Evolutionary conservation across 2,113 vertebrate species (phyloP).

Genomic region (Phylloscopus trochiloides): DNA sequence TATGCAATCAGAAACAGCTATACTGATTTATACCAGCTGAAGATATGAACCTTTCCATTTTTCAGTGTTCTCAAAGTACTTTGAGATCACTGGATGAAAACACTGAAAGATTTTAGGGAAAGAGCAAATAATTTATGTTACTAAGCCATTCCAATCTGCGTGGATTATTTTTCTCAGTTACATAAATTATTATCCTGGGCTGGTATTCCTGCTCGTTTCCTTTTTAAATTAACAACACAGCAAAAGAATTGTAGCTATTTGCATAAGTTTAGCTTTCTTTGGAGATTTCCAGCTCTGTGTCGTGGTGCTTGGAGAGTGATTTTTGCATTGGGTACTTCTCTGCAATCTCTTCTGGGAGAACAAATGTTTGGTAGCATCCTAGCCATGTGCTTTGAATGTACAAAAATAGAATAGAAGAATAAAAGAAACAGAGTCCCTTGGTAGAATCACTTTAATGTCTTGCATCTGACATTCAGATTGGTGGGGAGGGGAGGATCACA

Average conservation of each 20-base stretch:
- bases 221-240: slow-evolving; percentile 6
- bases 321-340: not conserved
- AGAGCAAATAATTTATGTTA: not conserved
- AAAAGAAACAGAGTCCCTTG: slow-evolving; percentile 45
- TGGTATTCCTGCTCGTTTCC: not conserved
- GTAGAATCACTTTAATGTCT: slow-evolving; percentile 46
- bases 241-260: slow-evolving; percentile 11
- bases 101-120: not conserved
- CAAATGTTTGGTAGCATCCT: slow-evolving; percentile 38
- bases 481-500: slow-evolving; percentile 30
- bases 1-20: not conserved
- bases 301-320: not conserved
- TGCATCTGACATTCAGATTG: slow-evolving; percentile 57
- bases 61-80: slow-evolving; percentile 5
- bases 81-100: slow-evolving; percentile 12
- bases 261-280: slow-evolving; percentile 1
- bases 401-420: slow-evolving; percentile 51
- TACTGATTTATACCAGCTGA: slow-evolving; percentile 29
- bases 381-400: slow-evolving; percentile 35
- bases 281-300: not conserved
- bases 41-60: not conserved
- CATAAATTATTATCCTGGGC: slow-evolving; percentile 7
- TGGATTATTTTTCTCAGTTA: not conserved
- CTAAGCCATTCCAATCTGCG: not conserved
- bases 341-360: slow-evolving; percentile 23